A percentile compares a stretch with the other conserved stretches of the same genome.
Evolutionary conservation across 2,888 invertebrate genomes (phyloP).

Genomic region (Magallana nippona): DNA sequence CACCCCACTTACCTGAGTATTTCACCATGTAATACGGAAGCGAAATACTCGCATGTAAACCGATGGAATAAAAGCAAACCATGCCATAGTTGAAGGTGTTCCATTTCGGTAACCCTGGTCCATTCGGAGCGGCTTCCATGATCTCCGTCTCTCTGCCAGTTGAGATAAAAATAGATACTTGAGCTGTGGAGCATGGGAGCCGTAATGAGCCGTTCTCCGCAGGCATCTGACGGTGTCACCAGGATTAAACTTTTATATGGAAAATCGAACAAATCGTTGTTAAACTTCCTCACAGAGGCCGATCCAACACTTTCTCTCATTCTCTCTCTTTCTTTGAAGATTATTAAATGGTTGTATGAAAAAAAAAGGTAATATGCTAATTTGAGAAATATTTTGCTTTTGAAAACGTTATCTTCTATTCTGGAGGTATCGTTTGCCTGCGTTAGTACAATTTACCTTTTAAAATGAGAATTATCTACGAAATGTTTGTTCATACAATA

Average conservation of each 20-base stretch:
- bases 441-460: too few species aligned
- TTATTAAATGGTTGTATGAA: too few species aligned
- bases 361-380: too few species aligned
- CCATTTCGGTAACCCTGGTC: slow-evolving; percentile 58
- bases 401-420: too few species aligned
- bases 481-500: too few species aligned
- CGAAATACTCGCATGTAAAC: slow-evolving; percentile 71
- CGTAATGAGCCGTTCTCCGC: background rate
- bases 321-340: too few species aligned
- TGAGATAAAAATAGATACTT: slow-evolving; percentile 20
- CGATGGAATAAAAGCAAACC: slow-evolving; percentile 71
- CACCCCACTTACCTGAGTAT: slow-evolving; percentile 67
- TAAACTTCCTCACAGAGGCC: too few species aligned
- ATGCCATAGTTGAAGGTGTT: slow-evolving; percentile 72
- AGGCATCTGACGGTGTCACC: background rate
- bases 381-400: too few species aligned
- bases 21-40: slow-evolving; percentile 73
- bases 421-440: too few species aligned
- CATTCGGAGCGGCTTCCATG: slow-evolving; percentile 11
- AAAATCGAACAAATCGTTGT: background rate
- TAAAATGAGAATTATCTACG: too few species aligned
- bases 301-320: too few species aligned
- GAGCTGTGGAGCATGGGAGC: background rate
- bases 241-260: background rate
- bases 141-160: background rate